Conservation (phyloP, 2,797 vertebrate species). For the Lutjanus argentimaculatus region DNA sequence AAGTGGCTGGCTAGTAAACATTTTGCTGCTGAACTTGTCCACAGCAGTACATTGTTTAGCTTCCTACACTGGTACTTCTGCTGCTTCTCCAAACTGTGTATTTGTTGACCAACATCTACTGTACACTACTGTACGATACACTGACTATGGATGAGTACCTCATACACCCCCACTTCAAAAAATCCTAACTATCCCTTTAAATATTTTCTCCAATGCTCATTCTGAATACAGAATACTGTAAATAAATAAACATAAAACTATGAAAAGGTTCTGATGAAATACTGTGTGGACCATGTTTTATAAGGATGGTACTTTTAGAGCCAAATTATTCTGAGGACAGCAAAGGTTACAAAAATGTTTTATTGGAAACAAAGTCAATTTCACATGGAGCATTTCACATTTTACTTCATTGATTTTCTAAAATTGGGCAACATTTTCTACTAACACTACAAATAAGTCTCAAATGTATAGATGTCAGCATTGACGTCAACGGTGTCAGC, state of each 20-base stretch:
- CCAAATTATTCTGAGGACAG: neutral
- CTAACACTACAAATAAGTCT: slow-evolving; percentile 15
- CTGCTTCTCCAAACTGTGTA: too few relatives aligned
- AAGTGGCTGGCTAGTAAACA: too few relatives aligned
- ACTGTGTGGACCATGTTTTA: neutral
- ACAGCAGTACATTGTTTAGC: too few relatives aligned
- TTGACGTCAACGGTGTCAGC: neutral
- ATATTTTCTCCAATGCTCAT: neutral
- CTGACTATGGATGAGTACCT: too few relatives aligned
- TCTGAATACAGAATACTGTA: neutral
- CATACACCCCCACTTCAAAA: too few relatives aligned
- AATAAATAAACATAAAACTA: slow-evolving; percentile 20
- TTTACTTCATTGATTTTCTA: slow-evolving; percentile 5
- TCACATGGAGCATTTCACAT: slow-evolving; percentile 31
- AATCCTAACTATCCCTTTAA: too few relatives aligned
- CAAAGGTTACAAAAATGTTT: slow-evolving; percentile 50
- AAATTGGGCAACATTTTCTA: slow-evolving; percentile 20
- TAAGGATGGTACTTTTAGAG: neutral
- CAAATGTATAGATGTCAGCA: slow-evolving; percentile 14
- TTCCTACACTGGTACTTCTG: too few relatives aligned
- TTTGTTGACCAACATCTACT: too few relatives aligned
- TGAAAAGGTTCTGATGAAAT: slow-evolving; percentile 10
- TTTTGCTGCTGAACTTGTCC: too few relatives aligned
- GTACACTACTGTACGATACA: too few relatives aligned
- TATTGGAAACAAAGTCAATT: slow-evolving; percentile 58